Base-by-base conservation (phyloP, 2,888 invertebrate species). In the Scotopteryx bipunctaria region DNA sequence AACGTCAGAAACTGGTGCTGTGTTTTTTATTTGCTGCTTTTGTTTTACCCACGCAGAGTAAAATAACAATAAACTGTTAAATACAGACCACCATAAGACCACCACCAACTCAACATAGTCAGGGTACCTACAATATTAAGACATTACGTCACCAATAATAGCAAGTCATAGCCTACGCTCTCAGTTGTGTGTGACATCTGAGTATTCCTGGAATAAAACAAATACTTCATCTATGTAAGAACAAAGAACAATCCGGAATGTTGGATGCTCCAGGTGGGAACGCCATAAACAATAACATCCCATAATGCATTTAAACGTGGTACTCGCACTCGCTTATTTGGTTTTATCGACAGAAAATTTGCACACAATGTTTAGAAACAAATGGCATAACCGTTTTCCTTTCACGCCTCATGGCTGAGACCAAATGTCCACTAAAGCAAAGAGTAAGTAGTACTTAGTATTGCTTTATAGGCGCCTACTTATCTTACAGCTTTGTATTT, bases 301-400 rank as follows among this genome's bases (percentile, higher is more conserved):
- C 61, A 57, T 68, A 66, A 64, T 64, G 55, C 63, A 69, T 63
- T 66, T 71, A 73, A 73, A 66, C 62, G 65, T 65, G 63, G 69
- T 65, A 56, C 47, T 52, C 55, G 47, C 61, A 58, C 62, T 66
- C 59, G 69, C 64, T 67, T 81, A 79, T 83, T 82, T 81, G 69
- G 74, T 78, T 79, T 79, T 80, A 81, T 80, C 76, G 77, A 68
- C 66, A 73, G 61, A 75, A 71, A 23, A 85, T 86, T 85, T 84
- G 73, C 85, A 85, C 81, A 85, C 86, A 83, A 84, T 83, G 84
- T 83, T 82, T 76, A 76, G 78, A 79, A 79, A 78, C 77, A 78
- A 81, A 74, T 76, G 76, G 73, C 69, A 63, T 61, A 66, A 61
- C 72, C 79, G 78, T 81, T 81, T 78, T 79, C 74, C 72, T 80